Evolutionary conservation across 2,113 vertebrate genomes (phyloP), one percentile per base, ranked within the genome.

Genomic region (Microcebus ravelobensis): DNA sequence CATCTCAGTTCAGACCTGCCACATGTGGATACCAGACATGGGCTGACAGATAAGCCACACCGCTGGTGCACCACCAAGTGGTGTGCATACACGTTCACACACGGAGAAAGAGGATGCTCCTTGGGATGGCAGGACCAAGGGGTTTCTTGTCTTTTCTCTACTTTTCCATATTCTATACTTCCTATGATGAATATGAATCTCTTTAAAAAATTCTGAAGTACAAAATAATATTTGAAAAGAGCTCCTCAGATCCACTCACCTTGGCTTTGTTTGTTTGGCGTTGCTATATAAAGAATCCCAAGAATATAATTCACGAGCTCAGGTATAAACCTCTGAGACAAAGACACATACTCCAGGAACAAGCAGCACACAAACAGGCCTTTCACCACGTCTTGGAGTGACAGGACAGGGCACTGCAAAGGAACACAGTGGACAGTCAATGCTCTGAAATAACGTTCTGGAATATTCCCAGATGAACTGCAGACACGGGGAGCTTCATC

Each of bases 251-350:
- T 1, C 89, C 42, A 87, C 95, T 96, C 97, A 99, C 99, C 99
- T n/a, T 97, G 97, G 55, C 97, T 94, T 1, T 85, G 96, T 52
- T 98, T 98, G 96, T 98, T 98, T 5, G 99, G 98, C 29, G 99
- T 97, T 0, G 99, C 99, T n/a, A 99, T 93, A 77, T 99, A 98
- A 10, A 99, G 98, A 29, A 99, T 90, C 74, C 99, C 99, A 31
- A 99, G 91, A 52, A 99, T 99, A 95, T 99, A 99, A 98, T 99
- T 99, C 10, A 99, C 34, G 31, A 99, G 98, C 96, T 99, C 99
- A 1, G 99, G 99, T 31, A 99, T 74, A 95, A 99, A 99, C 97
- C 99, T 99, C 98, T 96, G 99, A 1, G 99, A 99, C 73, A 99
- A 97, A 0, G 99, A 99, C 48, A 99, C 97, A 7, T 99, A 99